Percentiles rank a stretch among this genome's conserved stretches.
Conservation (phyloP, 2,797 vertebrate species). For the Ciconia nigra region DNA sequence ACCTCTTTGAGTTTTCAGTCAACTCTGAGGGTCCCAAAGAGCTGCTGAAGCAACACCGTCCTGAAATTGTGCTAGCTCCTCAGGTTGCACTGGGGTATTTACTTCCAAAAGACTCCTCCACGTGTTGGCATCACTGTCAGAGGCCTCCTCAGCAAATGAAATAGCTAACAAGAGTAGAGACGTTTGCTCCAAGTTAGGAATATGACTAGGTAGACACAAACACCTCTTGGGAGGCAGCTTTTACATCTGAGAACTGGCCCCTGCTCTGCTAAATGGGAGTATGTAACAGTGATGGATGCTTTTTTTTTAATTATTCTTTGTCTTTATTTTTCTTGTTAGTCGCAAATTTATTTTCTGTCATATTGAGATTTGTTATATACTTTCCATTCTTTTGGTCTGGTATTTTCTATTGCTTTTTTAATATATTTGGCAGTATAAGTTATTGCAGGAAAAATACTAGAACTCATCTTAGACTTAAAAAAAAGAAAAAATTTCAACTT, state of each 20-base stretch:
- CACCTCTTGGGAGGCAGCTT: background rate
- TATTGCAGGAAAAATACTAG: background rate
- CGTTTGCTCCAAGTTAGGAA: background rate
- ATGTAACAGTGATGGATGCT: background rate
- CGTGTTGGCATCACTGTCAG: background rate
- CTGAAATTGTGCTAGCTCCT: background rate
- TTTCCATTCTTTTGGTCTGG: background rate
- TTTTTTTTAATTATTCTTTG: background rate
- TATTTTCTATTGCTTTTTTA: background rate
- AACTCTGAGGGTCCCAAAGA: background rate
- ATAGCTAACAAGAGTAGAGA: background rate
- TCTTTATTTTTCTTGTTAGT: background rate
- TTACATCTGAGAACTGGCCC: background rate
- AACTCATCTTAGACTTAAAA: background rate
- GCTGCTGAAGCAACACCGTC: background rate
- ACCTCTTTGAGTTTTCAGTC: background rate
- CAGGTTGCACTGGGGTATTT: background rate
- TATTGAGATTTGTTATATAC: accelerated
- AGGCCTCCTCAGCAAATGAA: background rate
- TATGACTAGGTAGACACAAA: too few relatives aligned
- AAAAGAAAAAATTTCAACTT: background rate
- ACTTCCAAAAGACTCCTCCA: background rate
- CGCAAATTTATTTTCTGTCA: background rate
- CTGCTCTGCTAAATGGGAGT: background rate
- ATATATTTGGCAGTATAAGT: background rate